Evolutionary conservation across 1,140 invertebrate genomes (phyloP), one percentile per base, ranked within the genome.

Genomic region (Cydia splendana): DNA sequence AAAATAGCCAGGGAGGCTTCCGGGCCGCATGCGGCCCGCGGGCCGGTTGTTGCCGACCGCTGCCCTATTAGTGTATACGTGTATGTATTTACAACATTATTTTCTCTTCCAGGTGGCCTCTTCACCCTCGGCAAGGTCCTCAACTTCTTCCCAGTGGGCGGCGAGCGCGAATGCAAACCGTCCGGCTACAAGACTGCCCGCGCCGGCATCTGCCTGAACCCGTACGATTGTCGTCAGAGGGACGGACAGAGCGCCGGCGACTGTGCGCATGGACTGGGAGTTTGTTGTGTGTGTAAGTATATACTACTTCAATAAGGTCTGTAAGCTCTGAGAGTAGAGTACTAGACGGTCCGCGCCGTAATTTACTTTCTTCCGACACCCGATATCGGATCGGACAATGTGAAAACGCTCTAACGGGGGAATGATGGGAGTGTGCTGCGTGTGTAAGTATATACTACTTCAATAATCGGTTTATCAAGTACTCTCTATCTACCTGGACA

Each of bases 371-470:
- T n/a, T n/a, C n/a, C n/a, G n/a, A n/a, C n/a, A n/a, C n/a, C n/a
- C n/a, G n/a, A n/a, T n/a, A n/a, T n/a, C n/a, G n/a, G n/a, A n/a
- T n/a, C n/a, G n/a, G n/a, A n/a, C n/a, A n/a, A n/a, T n/a, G n/a
- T n/a, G n/a, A n/a, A n/a, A n/a, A n/a, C n/a, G n/a, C n/a, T n/a
- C n/a, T n/a, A n/a, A n/a, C n/a, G n/a, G n/a, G n/a, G n/a, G n/a
- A n/a, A n/a, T n/a, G n/a, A n/a, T n/a, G n/a, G n/a, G n/a, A 1
- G 96, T 97, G 15, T 98, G 97, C 86, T 98, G 97, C 89, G 95
- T 97, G 34, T 97, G 97, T 97, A 89, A 96, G 96, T 96, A n/a
- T 77, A 6, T 34, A 34, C 4, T 4, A 34, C 30, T n/a, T n/a
- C n/a, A n/a, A n/a, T n/a, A n/a, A n/a, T n/a, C n/a, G n/a, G n/a